Base-by-base conservation (phyloP, 2,888 invertebrate genomes). In the Meganola albula region DNA sequence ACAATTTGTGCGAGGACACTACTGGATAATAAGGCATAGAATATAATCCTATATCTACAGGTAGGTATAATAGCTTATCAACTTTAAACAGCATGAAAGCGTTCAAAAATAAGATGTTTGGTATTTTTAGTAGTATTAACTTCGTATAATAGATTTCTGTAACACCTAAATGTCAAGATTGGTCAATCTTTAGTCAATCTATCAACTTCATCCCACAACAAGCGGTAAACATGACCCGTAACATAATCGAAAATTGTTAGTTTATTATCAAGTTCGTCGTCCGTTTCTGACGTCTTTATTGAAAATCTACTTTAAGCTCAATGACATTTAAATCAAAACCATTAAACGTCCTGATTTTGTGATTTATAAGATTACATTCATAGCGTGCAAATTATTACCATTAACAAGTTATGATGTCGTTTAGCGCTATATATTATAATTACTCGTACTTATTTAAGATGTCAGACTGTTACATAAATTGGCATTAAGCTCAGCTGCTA, bases 371-470 rank as follows among this genome's bases (percentile, higher is more conserved):
- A 38, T 32, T 40, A 35, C 32, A 20, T 22, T 33, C 24, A 16
- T 37, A 38, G 31, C 38, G 37, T 37, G 28, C 27, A 41, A 44
- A 51, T 49, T 30, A 39, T 36, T 45, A 36, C 34, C 31, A 21
- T 22, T 13, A 34, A 37, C 42, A 11, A 39, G 38, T 34, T 42
- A 38, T 48, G 36, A 48, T 41, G 41, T 50, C 22, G 35, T 35
- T 24, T 27, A 36, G 27, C 34, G 40, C 44, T 34, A 37, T 49
- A 47, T 43, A 47, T 51, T 47, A 43, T 37, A 43, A 51, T 51
- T 51, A 47, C 38, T 10, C 13, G 31, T 37, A 35, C 32, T 44
- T 51, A 51, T 47, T 47, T 51, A 44, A 35, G 44, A 48, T 25
- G 29, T 41, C 34, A 42, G 42, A 42, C 22, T 42, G 41, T 37